phyloP scores from a whole-genome alignment of 2,888 invertebrate species.

The Eristalinus aeneus region DNA sequence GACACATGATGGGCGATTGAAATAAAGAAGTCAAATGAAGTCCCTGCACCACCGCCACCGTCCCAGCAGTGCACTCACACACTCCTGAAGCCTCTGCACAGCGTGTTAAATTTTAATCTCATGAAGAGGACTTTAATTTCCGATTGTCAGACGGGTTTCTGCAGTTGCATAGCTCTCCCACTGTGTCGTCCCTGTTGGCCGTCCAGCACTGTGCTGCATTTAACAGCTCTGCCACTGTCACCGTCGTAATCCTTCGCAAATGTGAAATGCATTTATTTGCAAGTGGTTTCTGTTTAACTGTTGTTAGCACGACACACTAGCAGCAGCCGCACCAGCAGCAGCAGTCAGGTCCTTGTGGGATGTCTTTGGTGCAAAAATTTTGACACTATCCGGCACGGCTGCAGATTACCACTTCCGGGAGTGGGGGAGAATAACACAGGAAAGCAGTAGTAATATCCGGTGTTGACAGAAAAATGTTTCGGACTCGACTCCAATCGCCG shows the following conservation, averaged over 20 bases:
- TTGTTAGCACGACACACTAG: not conserved
- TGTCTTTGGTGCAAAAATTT: constrained; percentile 38
- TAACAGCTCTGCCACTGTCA: not conserved
- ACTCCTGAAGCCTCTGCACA: constrained; percentile 63
- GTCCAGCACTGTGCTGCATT: not conserved
- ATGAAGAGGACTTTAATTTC: constrained; percentile 74
- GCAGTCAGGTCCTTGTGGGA: constrained; percentile 24
- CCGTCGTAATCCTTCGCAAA: constrained; percentile 15
- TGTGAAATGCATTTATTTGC: constrained; percentile 42
- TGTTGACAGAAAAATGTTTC: constrained; percentile 59
- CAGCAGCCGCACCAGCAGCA: not conserved
- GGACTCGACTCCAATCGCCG: constrained; percentile 43
- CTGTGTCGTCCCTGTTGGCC: not conserved
- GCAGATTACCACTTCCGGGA: constrained; percentile 8
- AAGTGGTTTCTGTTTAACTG: constrained; percentile 18
- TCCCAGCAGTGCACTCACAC: not conserved
- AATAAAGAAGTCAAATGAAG: too few species aligned
- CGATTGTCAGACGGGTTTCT: constrained; percentile 73
- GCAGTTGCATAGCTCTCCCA: constrained; percentile 29
- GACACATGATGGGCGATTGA: too few species aligned
- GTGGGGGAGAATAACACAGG: not conserved
- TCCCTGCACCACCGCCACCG: not conserved
- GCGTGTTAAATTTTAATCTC: constrained; percentile 75
- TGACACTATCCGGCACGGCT: constrained; percentile 54
- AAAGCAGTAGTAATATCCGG: constrained; percentile 56